Conservation (phyloP, 2,888 invertebrate species). For the Gymnosoma rotundatum region DNA sequence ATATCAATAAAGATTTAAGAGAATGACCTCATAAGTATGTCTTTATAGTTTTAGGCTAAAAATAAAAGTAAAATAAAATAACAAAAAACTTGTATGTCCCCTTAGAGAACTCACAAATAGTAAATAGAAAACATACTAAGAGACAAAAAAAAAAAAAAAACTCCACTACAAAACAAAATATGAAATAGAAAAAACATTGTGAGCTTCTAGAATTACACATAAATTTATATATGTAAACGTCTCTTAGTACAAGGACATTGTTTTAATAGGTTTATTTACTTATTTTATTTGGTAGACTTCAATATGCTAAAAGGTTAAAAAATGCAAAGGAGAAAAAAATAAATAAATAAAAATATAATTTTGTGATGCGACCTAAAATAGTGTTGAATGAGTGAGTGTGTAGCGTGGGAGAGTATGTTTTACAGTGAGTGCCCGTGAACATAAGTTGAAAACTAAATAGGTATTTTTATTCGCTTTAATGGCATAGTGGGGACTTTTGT, state of each 20-base stretch:
- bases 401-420: too few relatives aligned
- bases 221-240: neutral
- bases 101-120: neutral
- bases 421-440: too few relatives aligned
- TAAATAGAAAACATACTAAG: conserved; percentile 18
- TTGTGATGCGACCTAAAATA: too few relatives aligned
- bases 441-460: too few relatives aligned
- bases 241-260: conserved; percentile 39
- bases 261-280: conserved; percentile 18
- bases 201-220: neutral
- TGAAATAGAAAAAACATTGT: neutral
- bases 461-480: too few relatives aligned
- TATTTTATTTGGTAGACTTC: neutral
- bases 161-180: neutral
- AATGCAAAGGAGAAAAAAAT: too few relatives aligned
- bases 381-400: too few relatives aligned
- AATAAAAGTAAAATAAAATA: neutral
- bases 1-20: conserved; percentile 26
- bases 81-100: conserved; percentile 1
- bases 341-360: too few relatives aligned
- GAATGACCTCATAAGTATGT: conserved; percentile 9
- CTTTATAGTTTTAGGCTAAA: conserved; percentile 9
- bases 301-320: too few relatives aligned
- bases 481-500: too few relatives aligned
- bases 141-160: neutral